These are phyloP conservation scores for Nomada goodeniana DNA, from an alignment of 2,888 invertebrate species.

Conservation along the genomic window DNA sequence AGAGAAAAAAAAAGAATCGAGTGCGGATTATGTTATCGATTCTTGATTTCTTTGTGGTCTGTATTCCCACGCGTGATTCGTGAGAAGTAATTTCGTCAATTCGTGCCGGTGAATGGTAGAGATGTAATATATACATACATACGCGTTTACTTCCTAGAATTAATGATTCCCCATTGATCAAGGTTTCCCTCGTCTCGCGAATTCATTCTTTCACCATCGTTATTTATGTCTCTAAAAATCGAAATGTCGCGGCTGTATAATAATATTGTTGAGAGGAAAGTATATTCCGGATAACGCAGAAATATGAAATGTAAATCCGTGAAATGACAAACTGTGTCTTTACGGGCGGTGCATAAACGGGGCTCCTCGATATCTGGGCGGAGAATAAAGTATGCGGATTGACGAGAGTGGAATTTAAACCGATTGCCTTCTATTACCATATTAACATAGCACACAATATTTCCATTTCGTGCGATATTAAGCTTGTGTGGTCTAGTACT, in stretches of 20 bases:
- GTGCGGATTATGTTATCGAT: slow-evolving; percentile 54
- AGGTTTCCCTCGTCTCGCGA: too few species aligned
- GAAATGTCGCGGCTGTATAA: background rate
- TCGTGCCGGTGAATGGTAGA: slow-evolving; percentile 21
- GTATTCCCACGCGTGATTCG: slow-evolving; percentile 26
- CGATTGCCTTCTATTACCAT: slow-evolving; percentile 21
- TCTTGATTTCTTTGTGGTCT: slow-evolving; percentile 6
- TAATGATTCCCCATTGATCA: too few species aligned
- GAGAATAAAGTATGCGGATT: background rate
- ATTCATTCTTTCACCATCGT: too few species aligned
- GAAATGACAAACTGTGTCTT: background rate
- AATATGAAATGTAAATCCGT: slow-evolving; percentile 18
- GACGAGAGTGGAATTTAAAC: background rate
- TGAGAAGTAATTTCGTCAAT: slow-evolving; percentile 35
- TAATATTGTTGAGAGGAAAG: background rate
- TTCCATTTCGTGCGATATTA: background rate
- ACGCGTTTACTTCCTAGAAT: too few species aligned
- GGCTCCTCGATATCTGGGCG: background rate
- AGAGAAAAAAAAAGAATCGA: slow-evolving; percentile 5
- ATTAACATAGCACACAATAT: slow-evolving; percentile 14
- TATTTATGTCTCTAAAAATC: background rate
- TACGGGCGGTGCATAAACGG: background rate
- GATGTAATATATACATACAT: too few species aligned
- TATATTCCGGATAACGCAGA: slow-evolving; percentile 1
- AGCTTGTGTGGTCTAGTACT: slow-evolving; percentile 13